phyloP scores from a whole-genome alignment of 2,888 invertebrate species.

The Elmis aenea region DNA sequence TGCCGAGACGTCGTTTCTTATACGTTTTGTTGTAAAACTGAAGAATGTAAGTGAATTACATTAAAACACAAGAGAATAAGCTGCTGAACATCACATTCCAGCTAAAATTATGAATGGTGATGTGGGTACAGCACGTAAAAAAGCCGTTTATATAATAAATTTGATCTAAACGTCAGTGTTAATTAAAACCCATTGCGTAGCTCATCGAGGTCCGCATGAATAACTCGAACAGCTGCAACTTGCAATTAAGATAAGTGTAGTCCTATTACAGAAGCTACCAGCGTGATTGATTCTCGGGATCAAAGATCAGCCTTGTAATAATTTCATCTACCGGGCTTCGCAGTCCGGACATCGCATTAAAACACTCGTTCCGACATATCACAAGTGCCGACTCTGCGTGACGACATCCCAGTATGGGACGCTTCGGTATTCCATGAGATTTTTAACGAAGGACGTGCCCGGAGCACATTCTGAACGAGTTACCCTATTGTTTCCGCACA shows the following conservation, averaged over 20 bases:
- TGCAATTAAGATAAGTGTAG: conserved; percentile 35
- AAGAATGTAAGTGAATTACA: too few species aligned
- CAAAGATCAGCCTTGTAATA: conserved; percentile 34
- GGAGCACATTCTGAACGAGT: conserved; percentile 19
- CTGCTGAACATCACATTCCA: too few species aligned
- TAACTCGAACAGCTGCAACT: conserved; percentile 27
- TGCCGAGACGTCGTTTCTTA: too few species aligned
- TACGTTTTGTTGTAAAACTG: too few species aligned
- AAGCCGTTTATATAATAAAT: conserved; percentile 23
- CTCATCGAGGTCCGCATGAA: conserved; percentile 6
- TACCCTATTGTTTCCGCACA: conserved; percentile 21
- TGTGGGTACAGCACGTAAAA: too few species aligned
- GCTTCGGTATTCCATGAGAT: conserved; percentile 21
- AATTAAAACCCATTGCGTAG: conserved; percentile 24
- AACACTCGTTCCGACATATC: conserved; percentile 18
- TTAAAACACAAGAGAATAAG: too few species aligned
- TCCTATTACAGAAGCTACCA: conserved; percentile 31
- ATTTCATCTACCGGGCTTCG: conserved; percentile 29
- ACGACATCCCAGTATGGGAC: conserved; percentile 25
- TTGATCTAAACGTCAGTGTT: conserved; percentile 25
- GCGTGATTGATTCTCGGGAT: conserved; percentile 35
- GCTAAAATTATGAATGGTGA: too few species aligned
- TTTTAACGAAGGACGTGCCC: conserved; percentile 17
- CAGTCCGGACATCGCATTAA: conserved; percentile 15
- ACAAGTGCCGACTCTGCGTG: conserved; percentile 24